Evolutionary conservation across 2,113 vertebrate genomes (phyloP), one percentile per base, ranked within the genome.

Genomic region (Gobiocypris rarus): DNA sequence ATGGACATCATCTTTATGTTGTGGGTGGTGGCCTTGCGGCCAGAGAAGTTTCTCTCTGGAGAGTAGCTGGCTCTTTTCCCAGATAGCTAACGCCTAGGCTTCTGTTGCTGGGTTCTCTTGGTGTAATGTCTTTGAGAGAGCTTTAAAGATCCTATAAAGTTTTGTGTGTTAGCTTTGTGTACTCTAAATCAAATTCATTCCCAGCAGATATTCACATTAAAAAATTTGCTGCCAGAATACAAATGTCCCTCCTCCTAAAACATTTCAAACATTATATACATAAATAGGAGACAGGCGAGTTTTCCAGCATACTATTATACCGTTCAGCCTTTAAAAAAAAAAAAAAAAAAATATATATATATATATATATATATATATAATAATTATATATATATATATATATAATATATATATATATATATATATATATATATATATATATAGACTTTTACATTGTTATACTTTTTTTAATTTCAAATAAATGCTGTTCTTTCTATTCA

Each of bases 1-100:
- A 10, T 75, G 48, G 26, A 75, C 26, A 69, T 69, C 19, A 69
- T 69, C 48, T 75, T 75, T 54, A 75, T 75, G 73, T 41, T 69
- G 65, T 69, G 65, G 31, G 65, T 41, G 34, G 65, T 41, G 65
- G 65, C 65, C 34, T 69, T 19, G 9, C 19, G 34, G 65, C 19
- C 65, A 69, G 31, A 69, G 65, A 69, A 69, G 9, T 4, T 1
- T 38, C 3, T 69, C 65, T 69, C 65, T n/a, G 9, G 34, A 70
- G 67, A 70, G 19, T 11, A 34, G 54, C 26, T 22, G 48, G 73
- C 45, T 52, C 45, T 28, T 52, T 52, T 19, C 11, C 45, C 9
- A 31, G 28, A 52, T 3, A 75, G 26, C 73, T 52, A 31, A 75
- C 4, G 4, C 10, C 17, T 22, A 52, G 48, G 26, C 45, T 54